Conservation (phyloP, 2,113 vertebrate genomes). For the Hippocampus zosterae region DNA sequence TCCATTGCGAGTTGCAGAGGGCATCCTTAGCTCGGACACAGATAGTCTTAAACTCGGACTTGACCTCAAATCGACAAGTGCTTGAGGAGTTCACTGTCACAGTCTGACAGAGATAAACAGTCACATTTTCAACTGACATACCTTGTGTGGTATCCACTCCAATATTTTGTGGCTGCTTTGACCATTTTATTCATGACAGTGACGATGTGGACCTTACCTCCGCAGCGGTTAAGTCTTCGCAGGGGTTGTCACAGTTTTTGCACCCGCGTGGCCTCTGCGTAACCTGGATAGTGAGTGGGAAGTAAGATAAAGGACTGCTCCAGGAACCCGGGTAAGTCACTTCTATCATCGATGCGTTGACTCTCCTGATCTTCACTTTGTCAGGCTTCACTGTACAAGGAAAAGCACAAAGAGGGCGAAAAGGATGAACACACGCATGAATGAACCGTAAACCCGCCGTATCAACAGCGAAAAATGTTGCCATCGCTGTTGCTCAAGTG, state of each 20-base stretch:
- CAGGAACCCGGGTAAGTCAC: conserved; percentile 67
- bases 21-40: conserved; percentile 64
- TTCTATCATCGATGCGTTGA: conserved; percentile 50
- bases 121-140: not conserved
- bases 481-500: too few relatives aligned
- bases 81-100: conserved; percentile 25
- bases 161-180: not conserved
- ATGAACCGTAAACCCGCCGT: not conserved
- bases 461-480: not conserved
- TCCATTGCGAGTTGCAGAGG: conserved; percentile 63
- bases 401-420: not conserved
- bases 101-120: conserved; percentile 2
- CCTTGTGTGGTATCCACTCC: not conserved
- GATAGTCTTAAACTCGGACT: conserved; percentile 24
- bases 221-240: conserved; percentile 2
- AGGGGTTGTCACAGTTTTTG: conserved; percentile 26
- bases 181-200: not conserved
- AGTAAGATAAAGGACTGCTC: conserved; percentile 67
- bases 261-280: conserved; percentile 30
- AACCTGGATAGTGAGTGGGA: conserved; percentile 69
- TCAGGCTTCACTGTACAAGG: conserved; percentile 65
- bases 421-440: not conserved
- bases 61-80: conserved; percentile 38
- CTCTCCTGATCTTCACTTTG: conserved; percentile 46
- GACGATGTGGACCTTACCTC: conserved; percentile 33